Conservation (phyloP, 2,113 vertebrate species). For the Triplophysa siluroides region DNA sequence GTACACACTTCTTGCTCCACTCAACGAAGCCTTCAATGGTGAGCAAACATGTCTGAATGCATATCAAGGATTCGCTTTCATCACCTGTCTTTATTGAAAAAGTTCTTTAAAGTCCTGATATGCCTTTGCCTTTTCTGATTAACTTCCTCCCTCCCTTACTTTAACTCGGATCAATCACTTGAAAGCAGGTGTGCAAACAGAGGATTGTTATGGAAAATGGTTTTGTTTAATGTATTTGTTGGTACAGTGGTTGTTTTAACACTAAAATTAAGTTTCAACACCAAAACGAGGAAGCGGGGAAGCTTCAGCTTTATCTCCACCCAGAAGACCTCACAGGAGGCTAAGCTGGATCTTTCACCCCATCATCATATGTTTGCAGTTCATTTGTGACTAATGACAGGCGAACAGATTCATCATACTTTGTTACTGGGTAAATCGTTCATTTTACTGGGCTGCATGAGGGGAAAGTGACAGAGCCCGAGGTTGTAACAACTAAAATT, state of each 20-base stretch:
- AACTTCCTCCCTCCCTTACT: not conserved
- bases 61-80: not conserved
- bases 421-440: constrained; percentile 2
- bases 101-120: constrained; percentile 1
- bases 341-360: constrained; percentile 2
- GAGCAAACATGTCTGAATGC: constrained; percentile 55
- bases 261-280: not conserved
- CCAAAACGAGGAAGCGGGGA: not conserved
- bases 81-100: not conserved
- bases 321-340: constrained; percentile 25
- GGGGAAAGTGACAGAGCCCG: not conserved
- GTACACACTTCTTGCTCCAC: constrained; percentile 89
- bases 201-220: not conserved
- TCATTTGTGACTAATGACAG: constrained; percentile 15
- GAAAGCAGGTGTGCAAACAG: constrained; percentile 15
- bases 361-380: not conserved
- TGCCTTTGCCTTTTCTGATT: not conserved
- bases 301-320: not conserved
- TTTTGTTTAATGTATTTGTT: not conserved
- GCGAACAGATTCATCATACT: constrained; percentile 14
- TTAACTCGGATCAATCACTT: not conserved
- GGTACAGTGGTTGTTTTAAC: not conserved
- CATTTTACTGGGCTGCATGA: not conserved
- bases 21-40: constrained; percentile 89
- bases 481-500: constrained; percentile 8